Conservation (phyloP, 2,888 invertebrate genomes). For the Perizoma flavofasciatum region DNA sequence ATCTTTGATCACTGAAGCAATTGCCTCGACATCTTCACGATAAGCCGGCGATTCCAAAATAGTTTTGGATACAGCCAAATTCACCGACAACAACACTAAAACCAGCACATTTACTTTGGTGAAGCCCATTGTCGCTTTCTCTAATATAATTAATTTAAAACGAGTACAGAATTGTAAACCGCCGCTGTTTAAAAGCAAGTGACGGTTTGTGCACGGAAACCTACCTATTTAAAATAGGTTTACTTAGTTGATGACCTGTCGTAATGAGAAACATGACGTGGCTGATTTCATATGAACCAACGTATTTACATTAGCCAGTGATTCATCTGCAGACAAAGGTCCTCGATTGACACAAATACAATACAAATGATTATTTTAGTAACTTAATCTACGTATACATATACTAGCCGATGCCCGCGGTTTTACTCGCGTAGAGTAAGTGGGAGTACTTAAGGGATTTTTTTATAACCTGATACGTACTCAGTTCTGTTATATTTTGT, state of each 20-base stretch:
- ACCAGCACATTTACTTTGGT: conserved; percentile 16
- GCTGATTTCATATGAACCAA: conserved; percentile 27
- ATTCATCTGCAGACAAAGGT: conserved; percentile 28
- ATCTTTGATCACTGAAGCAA: conserved; percentile 1
- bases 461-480: no score
- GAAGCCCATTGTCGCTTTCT: conserved; percentile 17
- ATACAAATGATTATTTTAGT: no score
- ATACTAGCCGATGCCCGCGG: no score
- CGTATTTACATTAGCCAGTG: conserved; percentile 19
- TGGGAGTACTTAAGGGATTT: no score
- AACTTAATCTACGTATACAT: no score
- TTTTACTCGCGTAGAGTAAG: no score
- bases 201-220: conserved; percentile 15
- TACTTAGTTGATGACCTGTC: conserved; percentile 15
- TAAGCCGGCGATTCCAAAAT: conserved; percentile 9
- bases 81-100: conserved; percentile 19
- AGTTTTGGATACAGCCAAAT: conserved; percentile 18
- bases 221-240: conserved; percentile 8
- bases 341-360: not conserved
- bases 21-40: conserved; percentile 8
- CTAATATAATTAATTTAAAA: not conserved
- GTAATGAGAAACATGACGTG: conserved; percentile 33
- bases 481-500: no score
- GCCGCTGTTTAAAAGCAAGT: conserved; percentile 18
- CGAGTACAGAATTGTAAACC: conserved; percentile 14